A percentile compares a stretch with the other conserved stretches of the same genome.
Evolutionary conservation across 2,113 vertebrate species (phyloP).

Genomic region (Lynx canadensis): DNA sequence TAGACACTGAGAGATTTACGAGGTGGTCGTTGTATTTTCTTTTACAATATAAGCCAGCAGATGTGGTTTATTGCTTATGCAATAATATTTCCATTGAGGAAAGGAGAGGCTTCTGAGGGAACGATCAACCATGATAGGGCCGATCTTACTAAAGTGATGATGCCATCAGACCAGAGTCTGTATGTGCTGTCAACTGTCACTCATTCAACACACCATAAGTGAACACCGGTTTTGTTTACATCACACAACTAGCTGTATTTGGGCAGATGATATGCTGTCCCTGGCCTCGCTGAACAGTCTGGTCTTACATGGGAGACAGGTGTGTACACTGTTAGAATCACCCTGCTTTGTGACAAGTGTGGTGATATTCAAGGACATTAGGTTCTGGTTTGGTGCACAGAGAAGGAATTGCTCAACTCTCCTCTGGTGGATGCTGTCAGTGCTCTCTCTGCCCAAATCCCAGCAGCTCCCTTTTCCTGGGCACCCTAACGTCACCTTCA

Average conservation of each 20-base stretch:
- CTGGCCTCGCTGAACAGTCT: neutral
- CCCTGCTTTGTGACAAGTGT: neutral
- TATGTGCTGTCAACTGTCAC: neutral
- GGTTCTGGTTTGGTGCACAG: neutral
- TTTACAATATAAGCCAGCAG: neutral
- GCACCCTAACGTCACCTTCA: neutral
- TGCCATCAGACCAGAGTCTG: constrained; percentile 3
- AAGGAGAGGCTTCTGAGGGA: constrained; percentile 38
- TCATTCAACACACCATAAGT: neutral
- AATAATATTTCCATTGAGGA: constrained; percentile 14
- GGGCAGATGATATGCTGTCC: neutral
- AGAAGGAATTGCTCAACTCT: neutral
- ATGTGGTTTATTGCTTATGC: constrained; percentile 28
- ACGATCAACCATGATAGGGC: neutral
- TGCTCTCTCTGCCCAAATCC: neutral
- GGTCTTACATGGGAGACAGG: neutral
- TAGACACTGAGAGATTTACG: neutral
- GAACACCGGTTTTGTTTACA: neutral
- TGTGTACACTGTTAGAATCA: neutral
- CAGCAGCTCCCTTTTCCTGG: neutral
- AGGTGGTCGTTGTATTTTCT: constrained; percentile 47
- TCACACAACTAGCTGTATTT: neutral
- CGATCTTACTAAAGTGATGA: neutral
- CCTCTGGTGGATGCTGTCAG: neutral
- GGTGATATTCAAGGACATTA: neutral